Conservation (phyloP, 1,140 invertebrate species). For the Cardiocondyla obscurior region DNA sequence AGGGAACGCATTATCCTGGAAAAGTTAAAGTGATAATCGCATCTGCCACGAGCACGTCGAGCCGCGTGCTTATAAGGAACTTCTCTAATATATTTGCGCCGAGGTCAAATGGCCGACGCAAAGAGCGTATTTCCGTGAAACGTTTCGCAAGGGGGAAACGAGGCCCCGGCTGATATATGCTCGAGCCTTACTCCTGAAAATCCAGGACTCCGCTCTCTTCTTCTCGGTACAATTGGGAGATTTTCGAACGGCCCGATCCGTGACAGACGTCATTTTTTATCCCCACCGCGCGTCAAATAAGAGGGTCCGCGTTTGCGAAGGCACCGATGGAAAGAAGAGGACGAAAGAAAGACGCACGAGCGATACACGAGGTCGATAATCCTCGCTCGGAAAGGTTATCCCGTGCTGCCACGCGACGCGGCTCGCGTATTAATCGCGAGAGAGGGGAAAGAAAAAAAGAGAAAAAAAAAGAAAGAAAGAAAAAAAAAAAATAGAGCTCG, state of each 20-base stretch:
- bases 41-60: neutral
- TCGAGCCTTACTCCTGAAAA: slow-evolving; percentile 42
- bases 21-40: slow-evolving; percentile 18
- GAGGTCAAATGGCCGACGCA: slow-evolving; percentile 4
- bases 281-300: slow-evolving; percentile 21
- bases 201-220: slow-evolving; percentile 3
- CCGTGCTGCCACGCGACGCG: neutral
- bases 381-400: neutral
- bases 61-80: neutral
- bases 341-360: neutral
- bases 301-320: slow-evolving; percentile 3
- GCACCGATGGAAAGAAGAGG: neutral
- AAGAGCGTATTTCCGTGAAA: slow-evolving; percentile 31
- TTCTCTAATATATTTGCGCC: neutral
- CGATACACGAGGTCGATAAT: slow-evolving; percentile 38
- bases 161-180: slow-evolving; percentile 34
- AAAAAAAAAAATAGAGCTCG: neutral
- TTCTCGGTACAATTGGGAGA: slow-evolving; percentile 42
- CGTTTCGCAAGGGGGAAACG: slow-evolving; percentile 6
- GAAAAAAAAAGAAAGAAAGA: no score
- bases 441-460: neutral
- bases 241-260: slow-evolving; percentile 30
- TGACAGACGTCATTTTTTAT: slow-evolving; percentile 54
- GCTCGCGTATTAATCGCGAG: slow-evolving; percentile 23
- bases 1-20: neutral